phyloP scores from a whole-genome alignment of 35 echinoderm and acorn worm genomes.

The Heliocidaris erythrogramma region DNA sequence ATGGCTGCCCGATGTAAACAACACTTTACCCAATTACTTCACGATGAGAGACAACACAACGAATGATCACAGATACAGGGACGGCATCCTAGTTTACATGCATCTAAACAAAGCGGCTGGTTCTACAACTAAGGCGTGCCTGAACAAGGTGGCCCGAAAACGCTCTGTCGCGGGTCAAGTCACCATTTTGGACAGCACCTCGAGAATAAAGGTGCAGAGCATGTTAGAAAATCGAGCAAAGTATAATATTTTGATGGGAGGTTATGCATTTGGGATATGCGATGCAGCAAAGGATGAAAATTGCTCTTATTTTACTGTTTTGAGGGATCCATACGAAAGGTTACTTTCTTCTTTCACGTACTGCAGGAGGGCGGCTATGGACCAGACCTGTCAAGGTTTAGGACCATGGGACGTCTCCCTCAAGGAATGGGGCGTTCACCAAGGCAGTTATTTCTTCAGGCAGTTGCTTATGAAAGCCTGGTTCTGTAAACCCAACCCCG shows the following conservation, averaged over 20 bases:
- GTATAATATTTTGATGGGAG: conserved; percentile 65
- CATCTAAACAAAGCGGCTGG: conserved; percentile 77
- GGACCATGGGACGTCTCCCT: conserved; percentile 49
- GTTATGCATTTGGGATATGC: conserved; percentile 89
- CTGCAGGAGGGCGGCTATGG: conserved; percentile 59
- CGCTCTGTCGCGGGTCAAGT: background rate
- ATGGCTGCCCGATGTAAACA: conserved; percentile 31
- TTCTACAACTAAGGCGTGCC: conserved; percentile 64
- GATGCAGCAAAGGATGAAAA: conserved; percentile 48
- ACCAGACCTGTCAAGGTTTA: conserved; percentile 51
- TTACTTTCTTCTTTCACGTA: conserved; percentile 63
- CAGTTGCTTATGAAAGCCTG: conserved; percentile 59
- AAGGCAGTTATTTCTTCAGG: conserved; percentile 75
- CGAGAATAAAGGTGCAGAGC: background rate
- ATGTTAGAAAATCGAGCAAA: background rate
- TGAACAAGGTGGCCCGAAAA: background rate
- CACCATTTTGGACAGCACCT: background rate
- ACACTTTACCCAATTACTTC: conserved; percentile 30
- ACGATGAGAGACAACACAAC: conserved; percentile 22
- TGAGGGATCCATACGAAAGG: conserved; percentile 72
- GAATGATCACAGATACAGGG: background rate
- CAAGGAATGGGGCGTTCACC: conserved; percentile 68
- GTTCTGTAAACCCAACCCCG: conserved; percentile 47
- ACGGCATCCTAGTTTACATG: conserved; percentile 49
- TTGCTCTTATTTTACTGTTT: conserved; percentile 73